phyloP scores from a whole-genome alignment of 2,113 vertebrate species.

The Chaetorhynchus papuensis region DNA sequence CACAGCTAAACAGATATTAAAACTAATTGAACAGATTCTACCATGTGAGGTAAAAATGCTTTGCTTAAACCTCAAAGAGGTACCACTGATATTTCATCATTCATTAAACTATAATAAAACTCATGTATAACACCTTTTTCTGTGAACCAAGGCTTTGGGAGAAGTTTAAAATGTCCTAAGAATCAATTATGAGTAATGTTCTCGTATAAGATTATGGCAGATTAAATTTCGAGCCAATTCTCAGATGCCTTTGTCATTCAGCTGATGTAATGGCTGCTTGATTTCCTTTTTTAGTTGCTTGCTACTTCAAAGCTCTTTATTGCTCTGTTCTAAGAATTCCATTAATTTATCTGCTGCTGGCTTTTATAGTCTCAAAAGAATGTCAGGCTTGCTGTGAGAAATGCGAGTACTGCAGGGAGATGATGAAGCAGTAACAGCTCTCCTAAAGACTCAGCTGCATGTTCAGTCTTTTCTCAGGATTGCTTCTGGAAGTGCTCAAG shows the following conservation, averaged over 20 bases:
- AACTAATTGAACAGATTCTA: background rate
- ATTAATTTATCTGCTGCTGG: slow-evolving; percentile 14
- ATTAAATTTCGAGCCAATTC: background rate
- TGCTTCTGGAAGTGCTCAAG: background rate
- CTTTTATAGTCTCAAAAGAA: background rate
- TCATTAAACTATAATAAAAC: background rate
- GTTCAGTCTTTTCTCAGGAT: background rate
- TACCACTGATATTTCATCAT: background rate
- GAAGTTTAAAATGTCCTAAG: background rate
- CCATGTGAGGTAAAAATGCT: background rate
- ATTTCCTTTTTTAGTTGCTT: slow-evolving; percentile 24
- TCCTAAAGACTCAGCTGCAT: background rate
- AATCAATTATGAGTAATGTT: background rate
- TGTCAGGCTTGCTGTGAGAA: background rate
- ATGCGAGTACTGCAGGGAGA: background rate
- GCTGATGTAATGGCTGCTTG: background rate
- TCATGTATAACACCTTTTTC: background rate
- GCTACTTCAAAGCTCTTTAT: background rate
- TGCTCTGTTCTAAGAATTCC: background rate
- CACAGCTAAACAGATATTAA: background rate
- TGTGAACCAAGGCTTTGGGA: background rate
- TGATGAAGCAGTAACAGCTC: background rate
- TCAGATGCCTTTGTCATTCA: background rate
- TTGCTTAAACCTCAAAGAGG: background rate
- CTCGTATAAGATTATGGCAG: background rate